These are phyloP conservation scores for Bradypodion pumilum DNA, from an alignment of 2,797 vertebrate species.

Conservation along the genomic window DNA sequence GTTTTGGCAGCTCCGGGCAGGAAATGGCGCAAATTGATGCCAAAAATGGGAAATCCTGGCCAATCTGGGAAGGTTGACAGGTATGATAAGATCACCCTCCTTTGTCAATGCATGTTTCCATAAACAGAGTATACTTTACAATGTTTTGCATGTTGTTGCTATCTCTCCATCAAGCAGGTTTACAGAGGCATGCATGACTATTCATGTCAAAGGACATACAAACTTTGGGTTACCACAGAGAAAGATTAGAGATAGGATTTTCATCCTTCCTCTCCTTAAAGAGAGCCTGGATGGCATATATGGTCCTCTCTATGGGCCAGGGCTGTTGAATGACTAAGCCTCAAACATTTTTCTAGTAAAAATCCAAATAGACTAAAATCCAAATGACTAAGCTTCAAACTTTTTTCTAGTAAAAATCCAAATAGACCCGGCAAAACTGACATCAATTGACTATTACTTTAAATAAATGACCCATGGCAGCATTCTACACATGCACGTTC, in stretches of 20 bases:
- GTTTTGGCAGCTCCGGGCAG: too few species aligned
- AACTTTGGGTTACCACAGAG: background rate
- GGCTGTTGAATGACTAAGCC: too few species aligned
- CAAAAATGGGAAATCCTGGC: too few species aligned
- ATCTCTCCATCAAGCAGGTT: background rate
- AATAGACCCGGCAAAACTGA: background rate
- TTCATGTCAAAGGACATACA: background rate
- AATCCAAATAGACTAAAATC: background rate
- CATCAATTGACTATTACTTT: background rate
- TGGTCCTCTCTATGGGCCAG: background rate
- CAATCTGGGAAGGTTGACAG: too few species aligned
- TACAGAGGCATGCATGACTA: background rate
- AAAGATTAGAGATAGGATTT: background rate
- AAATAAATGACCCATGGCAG: too few species aligned
- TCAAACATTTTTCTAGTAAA: background rate
- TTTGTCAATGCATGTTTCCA: background rate
- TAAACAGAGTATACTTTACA: background rate
- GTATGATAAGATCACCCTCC: too few species aligned
- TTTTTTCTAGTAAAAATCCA: background rate
- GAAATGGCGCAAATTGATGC: too few species aligned
- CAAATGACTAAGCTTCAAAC: too few species aligned
- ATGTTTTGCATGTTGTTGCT: background rate
- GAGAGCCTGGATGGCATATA: background rate
- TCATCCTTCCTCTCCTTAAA: background rate
- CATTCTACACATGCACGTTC: too few species aligned